Base-by-base conservation (phyloP, 2,888 invertebrate genomes). In the Automeris io region DNA sequence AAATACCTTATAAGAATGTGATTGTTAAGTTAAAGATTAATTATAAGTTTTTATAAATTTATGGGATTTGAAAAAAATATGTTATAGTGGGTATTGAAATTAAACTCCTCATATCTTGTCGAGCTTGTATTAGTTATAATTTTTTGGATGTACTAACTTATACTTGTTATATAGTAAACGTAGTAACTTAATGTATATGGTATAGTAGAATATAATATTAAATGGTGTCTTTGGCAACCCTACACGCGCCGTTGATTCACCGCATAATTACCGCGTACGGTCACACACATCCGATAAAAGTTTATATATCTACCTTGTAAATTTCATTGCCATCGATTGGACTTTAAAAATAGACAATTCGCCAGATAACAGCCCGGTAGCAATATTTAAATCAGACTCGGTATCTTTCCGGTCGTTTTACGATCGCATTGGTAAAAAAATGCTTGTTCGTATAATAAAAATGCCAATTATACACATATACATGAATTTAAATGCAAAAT, bases 211-310 rank as follows among this genome's bases (percentile, higher is more conserved):
- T n/a, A n/a, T n/a, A n/a, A n/a, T n/a, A n/a, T n/a, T n/a, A n/a
- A n/a, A n/a, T n/a, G n/a, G n/a, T n/a, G n/a, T n/a, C n/a, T n/a
- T n/a, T n/a, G n/a, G n/a, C n/a, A n/a, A n/a, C n/a, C n/a, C n/a
- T n/a, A n/a, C n/a, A n/a, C 67, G 80, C 80, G 76, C 76, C 64
- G 72, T 61, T 68, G 69, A 63, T 61, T 74, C 74, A 71, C 70
- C 78, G 77, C 82, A 82, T 86, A 86, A 86, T 86, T 85, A 86
- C 78, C 73, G 68, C 71, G 73, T 71, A 79, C 78, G 69, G 64
- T 76, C 73, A 68, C 68, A 67, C 72, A 60, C 68, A 67, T 67
- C 69, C 72, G 71, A 77, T 74, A 77, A 75, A 78, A 76, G 75
- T 69, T 77, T 75, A 81, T 78, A 78, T 77, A 83, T 79, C 77